phyloP scores from a whole-genome alignment of 2,113 vertebrate species.

The Xerus inauris region DNA sequence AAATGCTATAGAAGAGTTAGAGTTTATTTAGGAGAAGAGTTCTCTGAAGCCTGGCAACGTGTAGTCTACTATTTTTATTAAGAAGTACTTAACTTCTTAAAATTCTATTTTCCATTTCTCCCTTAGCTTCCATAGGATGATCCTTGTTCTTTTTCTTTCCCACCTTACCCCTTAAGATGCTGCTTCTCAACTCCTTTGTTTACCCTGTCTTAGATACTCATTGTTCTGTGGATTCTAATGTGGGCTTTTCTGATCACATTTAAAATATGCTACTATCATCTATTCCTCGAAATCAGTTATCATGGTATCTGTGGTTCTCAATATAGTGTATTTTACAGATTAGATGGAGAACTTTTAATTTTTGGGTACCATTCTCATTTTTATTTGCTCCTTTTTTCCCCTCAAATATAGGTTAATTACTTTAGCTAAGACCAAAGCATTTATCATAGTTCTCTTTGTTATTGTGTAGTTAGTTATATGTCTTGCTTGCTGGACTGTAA shows the following conservation, averaged over 20 bases:
- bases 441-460: not conserved
- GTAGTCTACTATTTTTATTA: not conserved
- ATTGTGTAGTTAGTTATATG: not conserved
- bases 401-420: not conserved
- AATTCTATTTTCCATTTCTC: not conserved
- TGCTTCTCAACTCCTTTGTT: not conserved
- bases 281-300: not conserved
- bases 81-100: not conserved
- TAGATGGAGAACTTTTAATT: constrained; percentile 9
- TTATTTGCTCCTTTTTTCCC: not conserved
- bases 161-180: not conserved
- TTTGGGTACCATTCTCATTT: not conserved
- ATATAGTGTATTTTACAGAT: not conserved
- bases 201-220: not conserved
- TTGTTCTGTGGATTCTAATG: not conserved
- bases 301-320: not conserved
- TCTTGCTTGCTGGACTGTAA: not conserved
- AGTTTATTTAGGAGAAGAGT: not conserved
- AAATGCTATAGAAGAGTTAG: not conserved
- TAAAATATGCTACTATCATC: not conserved
- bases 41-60: not conserved
- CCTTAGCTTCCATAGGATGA: not conserved
- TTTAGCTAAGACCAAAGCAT: not conserved
- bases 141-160: not conserved
- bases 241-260: not conserved